Conservation (phyloP, 2,888 invertebrate species). For the Eugnorisma glareosa region DNA sequence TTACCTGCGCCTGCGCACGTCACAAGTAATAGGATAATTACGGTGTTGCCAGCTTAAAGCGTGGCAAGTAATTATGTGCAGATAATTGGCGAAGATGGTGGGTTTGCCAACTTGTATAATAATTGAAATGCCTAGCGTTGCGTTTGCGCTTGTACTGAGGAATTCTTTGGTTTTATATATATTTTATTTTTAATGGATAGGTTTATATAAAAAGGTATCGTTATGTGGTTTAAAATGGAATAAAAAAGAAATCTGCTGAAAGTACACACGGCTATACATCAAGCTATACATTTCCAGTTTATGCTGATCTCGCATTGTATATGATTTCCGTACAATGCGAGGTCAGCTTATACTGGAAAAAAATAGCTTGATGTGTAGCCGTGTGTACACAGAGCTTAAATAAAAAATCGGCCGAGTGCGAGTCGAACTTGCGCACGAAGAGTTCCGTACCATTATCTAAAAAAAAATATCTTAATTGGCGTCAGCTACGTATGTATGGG, state of each 20-base stretch:
- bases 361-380: no score
- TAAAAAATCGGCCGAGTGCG: no score
- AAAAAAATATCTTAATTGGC: no score
- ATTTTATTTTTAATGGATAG: slow-evolving; percentile 13
- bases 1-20: slow-evolving; percentile 55
- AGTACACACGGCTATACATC: no score
- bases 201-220: slow-evolving; percentile 6
- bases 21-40: slow-evolving; percentile 69
- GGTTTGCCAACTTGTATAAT: slow-evolving; percentile 55
- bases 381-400: no score
- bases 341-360: no score
- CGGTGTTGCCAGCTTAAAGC: slow-evolving; percentile 63
- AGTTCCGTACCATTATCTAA: no score
- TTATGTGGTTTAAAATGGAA: background rate
- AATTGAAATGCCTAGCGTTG: slow-evolving; percentile 49
- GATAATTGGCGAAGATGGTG: slow-evolving; percentile 58
- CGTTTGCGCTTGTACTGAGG: slow-evolving; percentile 12
- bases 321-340: no score
- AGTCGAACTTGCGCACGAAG: no score
- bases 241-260: background rate
- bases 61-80: slow-evolving; percentile 62
- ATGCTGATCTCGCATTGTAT: no score
- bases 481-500: no score
- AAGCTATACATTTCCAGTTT: no score
- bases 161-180: slow-evolving; percentile 18